These are phyloP conservation scores for Rostratula benghalensis DNA, from an alignment of 2,113 vertebrate species.

Conservation along the genomic window DNA sequence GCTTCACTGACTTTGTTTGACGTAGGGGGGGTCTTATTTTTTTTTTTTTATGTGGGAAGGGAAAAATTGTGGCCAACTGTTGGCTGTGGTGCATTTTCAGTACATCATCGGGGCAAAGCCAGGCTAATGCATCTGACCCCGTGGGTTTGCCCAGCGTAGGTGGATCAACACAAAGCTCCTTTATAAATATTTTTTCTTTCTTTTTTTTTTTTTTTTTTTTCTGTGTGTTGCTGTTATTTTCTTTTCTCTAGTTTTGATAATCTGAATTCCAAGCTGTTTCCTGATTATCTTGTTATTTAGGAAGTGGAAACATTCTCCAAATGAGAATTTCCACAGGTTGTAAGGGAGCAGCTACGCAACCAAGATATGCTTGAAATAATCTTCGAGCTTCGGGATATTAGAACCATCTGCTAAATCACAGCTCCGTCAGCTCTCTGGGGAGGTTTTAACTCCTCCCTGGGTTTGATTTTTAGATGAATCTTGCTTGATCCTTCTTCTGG, in stretches of 20 bases:
- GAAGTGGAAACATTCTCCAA: neutral
- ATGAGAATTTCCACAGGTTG: constrained; percentile 14
- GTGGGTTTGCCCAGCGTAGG: neutral
- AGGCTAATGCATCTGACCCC: neutral
- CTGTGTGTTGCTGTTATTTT: neutral
- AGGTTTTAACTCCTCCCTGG: neutral
- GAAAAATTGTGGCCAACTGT: neutral
- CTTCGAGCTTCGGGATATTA: neutral
- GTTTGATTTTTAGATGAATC: neutral
- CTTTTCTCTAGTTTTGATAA: neutral
- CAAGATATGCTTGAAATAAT: neutral
- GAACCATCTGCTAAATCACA: constrained; percentile 41
- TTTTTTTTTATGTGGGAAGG: neutral
- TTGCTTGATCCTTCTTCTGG: constrained; percentile 20
- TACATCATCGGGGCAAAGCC: accelerated
- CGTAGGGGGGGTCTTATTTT: neutral
- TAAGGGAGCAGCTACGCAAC: neutral
- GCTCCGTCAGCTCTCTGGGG: neutral
- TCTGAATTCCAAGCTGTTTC: constrained; percentile 24
- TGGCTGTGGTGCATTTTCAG: neutral
- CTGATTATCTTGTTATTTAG: neutral
- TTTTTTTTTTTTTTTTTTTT: neutral
- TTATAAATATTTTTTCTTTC: neutral
- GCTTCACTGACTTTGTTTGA: constrained; percentile 16
- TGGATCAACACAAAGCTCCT: neutral